Base-by-base conservation (phyloP, 2,113 vertebrate species). In the Clupea harengus region DNA sequence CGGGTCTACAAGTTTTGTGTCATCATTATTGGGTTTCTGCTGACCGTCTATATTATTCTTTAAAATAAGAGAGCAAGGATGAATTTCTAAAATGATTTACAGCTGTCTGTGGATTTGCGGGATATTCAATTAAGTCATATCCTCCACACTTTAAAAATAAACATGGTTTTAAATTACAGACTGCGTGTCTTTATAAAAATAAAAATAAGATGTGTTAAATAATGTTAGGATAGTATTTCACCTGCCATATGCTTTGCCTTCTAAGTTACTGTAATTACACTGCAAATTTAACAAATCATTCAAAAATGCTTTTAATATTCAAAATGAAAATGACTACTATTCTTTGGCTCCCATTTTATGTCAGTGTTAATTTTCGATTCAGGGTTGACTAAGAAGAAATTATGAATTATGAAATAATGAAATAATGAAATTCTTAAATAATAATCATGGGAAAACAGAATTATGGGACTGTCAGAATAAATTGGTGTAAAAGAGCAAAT, bases 61-160 rank as follows among this genome's bases (percentile, higher is more conserved):
- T 67, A 67, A 67, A 67, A 60, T 15, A 60, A n/a, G 57, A n/a
- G 57, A 60, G 22, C 57, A 8, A 1, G 13, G 52, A 54, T 64
- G 20, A 32, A 32, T 72, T 72, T 72, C n/a, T 3, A 72, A 72
- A 72, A 72, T 72, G 25, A 72, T 28, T 72, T 72, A 25, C 64
- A 28, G 64, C 64, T 32, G 64, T 32, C 64, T 67, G 20, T 60
- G 57, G 22, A 60, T n/a, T 22, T 60, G 22, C 22, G 64, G 64
- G 64, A 72, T 72, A 13, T 32, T 72, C 7, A 72, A 72, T 72
- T 72, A 72, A 25, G 64, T 72, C n/a, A 72, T 72, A 72, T 72
- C 64, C 64, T 10, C 25, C 32, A 72, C 64, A 72, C 25, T 28
- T 72, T 9, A 9, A 32, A 32, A 32, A 32, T 72, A 32, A 28